Evolutionary conservation across 35 echinoderm and acorn worm genomes (phyloP).

Genomic region (Ophioderma brevispina): DNA sequence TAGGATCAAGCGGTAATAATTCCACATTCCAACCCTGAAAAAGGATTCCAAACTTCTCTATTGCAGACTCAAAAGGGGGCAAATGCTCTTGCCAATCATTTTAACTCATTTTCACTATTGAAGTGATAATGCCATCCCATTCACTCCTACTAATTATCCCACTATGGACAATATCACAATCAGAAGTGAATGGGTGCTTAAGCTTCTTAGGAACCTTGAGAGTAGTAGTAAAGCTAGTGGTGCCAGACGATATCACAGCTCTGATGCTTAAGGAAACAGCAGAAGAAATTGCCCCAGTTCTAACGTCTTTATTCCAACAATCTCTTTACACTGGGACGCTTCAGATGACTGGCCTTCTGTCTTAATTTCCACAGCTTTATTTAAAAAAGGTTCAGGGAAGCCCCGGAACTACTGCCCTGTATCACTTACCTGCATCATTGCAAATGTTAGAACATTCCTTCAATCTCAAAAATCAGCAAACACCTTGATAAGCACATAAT

Average conservation of each 20-base stretch:
- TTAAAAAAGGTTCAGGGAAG: neutral
- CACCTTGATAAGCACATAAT: constrained; percentile 31
- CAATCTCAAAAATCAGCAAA: constrained; percentile 36
- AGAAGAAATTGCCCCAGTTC: too few relatives aligned
- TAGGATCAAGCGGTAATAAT: neutral
- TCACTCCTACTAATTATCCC: neutral
- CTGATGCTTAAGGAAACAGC: neutral
- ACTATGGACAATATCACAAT: constrained; percentile 12
- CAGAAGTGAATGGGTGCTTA: neutral
- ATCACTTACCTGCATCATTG: neutral
- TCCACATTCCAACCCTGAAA: neutral
- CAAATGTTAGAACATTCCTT: neutral
- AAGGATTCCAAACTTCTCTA: neutral
- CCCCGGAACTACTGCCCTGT: neutral
- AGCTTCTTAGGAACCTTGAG: neutral
- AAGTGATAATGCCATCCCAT: neutral
- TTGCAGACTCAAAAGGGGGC: constrained; percentile 4
- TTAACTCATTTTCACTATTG: constrained; percentile 24
- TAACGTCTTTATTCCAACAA: neutral
- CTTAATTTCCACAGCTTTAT: neutral
- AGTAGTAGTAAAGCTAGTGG: neutral
- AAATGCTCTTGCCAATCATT: constrained; percentile 24
- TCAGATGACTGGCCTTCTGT: constrained; percentile 7
- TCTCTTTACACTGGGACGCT: neutral
- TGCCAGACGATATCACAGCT: constrained; percentile 14